A percentile compares a stretch with the other conserved stretches of the same genome.
Conservation (phyloP, 2,113 vertebrate species). For the Acanthochromis polyacanthus region DNA sequence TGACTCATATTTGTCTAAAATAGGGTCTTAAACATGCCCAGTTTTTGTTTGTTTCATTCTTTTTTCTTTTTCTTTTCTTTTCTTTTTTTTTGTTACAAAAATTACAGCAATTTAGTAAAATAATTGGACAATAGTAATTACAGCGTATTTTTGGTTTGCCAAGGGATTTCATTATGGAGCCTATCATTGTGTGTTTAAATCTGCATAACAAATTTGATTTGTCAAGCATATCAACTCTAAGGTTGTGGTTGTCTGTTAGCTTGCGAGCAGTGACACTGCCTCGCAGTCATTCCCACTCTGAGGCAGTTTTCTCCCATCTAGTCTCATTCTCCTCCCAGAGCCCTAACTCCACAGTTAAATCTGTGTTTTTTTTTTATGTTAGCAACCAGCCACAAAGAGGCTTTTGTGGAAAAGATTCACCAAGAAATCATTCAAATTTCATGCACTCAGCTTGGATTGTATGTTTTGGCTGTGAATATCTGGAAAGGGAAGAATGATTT, state of each 20-base stretch:
- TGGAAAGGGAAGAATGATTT: conserved; percentile 64
- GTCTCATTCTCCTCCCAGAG: conserved; percentile 55
- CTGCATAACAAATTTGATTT: conserved; percentile 68
- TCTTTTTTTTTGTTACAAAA: neutral
- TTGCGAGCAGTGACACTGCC: conserved; percentile 31
- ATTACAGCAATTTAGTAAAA: neutral
- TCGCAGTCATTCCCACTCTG: conserved; percentile 43
- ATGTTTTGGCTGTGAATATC: conserved; percentile 62
- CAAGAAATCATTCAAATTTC: conserved; percentile 80
- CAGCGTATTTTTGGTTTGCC: conserved; percentile 28
- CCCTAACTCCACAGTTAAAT: conserved; percentile 55
- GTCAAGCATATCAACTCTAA: conserved; percentile 53
- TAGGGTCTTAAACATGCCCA: too few relatives aligned
- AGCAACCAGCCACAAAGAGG: conserved; percentile 72
- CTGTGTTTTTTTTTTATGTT: conserved; percentile 63
- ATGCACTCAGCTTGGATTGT: conserved; percentile 66
- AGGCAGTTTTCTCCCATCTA: conserved; percentile 51
- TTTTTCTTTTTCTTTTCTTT: too few relatives aligned
- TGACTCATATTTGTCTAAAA: neutral
- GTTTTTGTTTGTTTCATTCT: too few relatives aligned
- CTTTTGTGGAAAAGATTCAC: conserved; percentile 75
- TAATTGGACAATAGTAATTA: conserved; percentile 12
- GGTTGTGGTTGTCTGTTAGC: conserved; percentile 67
- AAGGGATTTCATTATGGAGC: conserved; percentile 22
- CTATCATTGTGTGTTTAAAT: conserved; percentile 52